A percentile compares a stretch with the other conserved stretches of the same genome.
Evolutionary conservation across 2,113 vertebrate genomes (phyloP).

Genomic region (Mellivora capensis): DNA sequence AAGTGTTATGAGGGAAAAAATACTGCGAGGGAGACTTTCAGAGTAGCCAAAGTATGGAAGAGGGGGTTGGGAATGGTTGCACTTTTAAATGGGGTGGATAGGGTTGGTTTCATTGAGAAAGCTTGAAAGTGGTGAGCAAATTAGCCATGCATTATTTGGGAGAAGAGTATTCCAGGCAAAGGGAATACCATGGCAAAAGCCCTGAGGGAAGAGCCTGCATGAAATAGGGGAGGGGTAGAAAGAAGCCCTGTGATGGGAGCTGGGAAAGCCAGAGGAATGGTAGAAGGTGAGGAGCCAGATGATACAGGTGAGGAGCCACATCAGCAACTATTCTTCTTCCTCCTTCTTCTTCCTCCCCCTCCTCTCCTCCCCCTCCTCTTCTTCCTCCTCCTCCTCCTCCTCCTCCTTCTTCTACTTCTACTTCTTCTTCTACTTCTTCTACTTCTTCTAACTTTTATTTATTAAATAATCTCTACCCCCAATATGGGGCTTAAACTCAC

Average conservation of each 20-base stretch:
- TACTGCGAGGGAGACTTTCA: not conserved
- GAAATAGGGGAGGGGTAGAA: not conserved
- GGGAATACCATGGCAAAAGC: not conserved
- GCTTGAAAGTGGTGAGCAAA: not conserved
- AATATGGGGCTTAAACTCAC: not conserved
- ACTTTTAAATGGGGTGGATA: not conserved
- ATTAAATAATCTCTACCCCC: not conserved
- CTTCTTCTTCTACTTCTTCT: not conserved
- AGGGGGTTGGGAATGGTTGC: fast-evolving
- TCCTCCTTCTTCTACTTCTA: too few species aligned
- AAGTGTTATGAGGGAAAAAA: not conserved
- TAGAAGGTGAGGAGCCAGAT: not conserved
- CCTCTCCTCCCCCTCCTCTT: fast-evolving
- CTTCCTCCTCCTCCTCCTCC: too few species aligned
- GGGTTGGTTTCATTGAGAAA: not conserved
- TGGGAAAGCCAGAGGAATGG: not conserved
- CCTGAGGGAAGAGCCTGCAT: not conserved
- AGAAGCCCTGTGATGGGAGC: not conserved
- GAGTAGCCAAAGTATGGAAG: not conserved
- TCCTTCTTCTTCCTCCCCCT: not conserved
- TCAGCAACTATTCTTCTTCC: not conserved
- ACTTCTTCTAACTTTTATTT: not conserved
- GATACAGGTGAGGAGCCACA: too few species aligned
- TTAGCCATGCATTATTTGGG: not conserved
- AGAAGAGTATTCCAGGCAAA: not conserved